Evolutionary conservation across 2,113 vertebrate genomes (phyloP).

Genomic region (Spea multiplicata): DNA sequence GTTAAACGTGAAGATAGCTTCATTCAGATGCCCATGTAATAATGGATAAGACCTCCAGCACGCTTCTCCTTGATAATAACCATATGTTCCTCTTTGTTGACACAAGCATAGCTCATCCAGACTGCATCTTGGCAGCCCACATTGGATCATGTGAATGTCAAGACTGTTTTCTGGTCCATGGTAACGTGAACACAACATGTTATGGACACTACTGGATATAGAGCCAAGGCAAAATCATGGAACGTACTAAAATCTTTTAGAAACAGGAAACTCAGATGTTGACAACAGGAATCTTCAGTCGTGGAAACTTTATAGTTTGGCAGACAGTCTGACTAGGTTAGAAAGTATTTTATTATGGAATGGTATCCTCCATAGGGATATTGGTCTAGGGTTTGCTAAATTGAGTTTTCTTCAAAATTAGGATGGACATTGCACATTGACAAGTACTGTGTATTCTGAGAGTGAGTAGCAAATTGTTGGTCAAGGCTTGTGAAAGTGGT

Average conservation of each 20-base stretch:
- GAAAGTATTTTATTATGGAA: neutral
- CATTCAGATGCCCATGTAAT: slow-evolving; percentile 14
- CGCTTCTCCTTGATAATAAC: slow-evolving; percentile 31
- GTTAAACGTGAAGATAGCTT: neutral
- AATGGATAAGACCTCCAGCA: slow-evolving; percentile 34
- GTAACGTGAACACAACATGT: slow-evolving; percentile 44
- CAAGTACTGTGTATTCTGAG: no score
- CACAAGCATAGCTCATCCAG: slow-evolving; percentile 26
- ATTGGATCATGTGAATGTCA: slow-evolving; percentile 40
- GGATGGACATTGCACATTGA: no score
- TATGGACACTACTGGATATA: slow-evolving; percentile 29
- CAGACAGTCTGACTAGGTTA: neutral
- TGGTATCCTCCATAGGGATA: no score
- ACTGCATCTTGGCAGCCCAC: slow-evolving; percentile 37
- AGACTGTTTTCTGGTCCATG: slow-evolving; percentile 41
- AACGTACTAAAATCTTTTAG: slow-evolving; percentile 35
- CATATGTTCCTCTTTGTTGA: slow-evolving; percentile 43
- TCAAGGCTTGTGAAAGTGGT: no score
- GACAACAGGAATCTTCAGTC: slow-evolving; percentile 30
- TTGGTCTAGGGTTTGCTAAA: no score
- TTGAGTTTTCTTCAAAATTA: no score
- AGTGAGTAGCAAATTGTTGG: no score
- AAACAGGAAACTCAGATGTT: slow-evolving; percentile 40
- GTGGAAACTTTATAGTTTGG: slow-evolving; percentile 24
- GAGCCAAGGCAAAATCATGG: slow-evolving; percentile 31